Evolutionary conservation across 1,140 invertebrate species (phyloP).

Genomic region (Luehdorfia chinensis): DNA sequence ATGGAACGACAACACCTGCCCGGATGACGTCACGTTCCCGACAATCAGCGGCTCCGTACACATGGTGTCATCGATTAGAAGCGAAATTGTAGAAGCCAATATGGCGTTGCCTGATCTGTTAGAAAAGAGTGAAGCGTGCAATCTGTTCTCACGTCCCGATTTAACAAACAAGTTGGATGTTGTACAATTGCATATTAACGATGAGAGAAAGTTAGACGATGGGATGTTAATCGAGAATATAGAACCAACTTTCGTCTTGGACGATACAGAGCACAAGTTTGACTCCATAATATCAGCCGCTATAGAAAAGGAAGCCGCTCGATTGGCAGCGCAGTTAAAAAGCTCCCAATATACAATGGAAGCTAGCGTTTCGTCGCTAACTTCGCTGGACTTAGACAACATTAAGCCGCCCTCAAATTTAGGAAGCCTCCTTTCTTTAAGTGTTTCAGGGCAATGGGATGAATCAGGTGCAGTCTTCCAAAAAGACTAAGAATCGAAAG

Average conservation of each 20-base stretch:
- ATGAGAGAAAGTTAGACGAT: conserved; percentile 30
- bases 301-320: conserved; percentile 85
- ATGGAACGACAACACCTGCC: conserved; percentile 86
- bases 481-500: conserved; percentile 73
- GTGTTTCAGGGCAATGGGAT: conserved; percentile 75
- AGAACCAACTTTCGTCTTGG: conserved; percentile 51
- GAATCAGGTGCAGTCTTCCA: conserved; percentile 49
- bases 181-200: conserved; percentile 21
- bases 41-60: conserved; percentile 87
- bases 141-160: conserved; percentile 49
- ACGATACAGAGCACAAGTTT: conserved; percentile 52
- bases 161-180: conserved; percentile 54
- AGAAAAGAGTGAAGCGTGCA: conserved; percentile 55
- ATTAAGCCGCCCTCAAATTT: conserved; percentile 88
- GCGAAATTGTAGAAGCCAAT: conserved; percentile 74
- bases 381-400: conserved; percentile 83
- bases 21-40: conserved; percentile 87
- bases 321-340: conserved; percentile 82
- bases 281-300: conserved; percentile 57
- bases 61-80: conserved; percentile 82
- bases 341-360: conserved; percentile 70
- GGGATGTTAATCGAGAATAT: conserved; percentile 42
- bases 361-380: conserved; percentile 75
- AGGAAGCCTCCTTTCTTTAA: conserved; percentile 81
- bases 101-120: conserved; percentile 58